Conservation (phyloP, 2,113 vertebrate species). For the Hypocryptadius cinnamomeus region DNA sequence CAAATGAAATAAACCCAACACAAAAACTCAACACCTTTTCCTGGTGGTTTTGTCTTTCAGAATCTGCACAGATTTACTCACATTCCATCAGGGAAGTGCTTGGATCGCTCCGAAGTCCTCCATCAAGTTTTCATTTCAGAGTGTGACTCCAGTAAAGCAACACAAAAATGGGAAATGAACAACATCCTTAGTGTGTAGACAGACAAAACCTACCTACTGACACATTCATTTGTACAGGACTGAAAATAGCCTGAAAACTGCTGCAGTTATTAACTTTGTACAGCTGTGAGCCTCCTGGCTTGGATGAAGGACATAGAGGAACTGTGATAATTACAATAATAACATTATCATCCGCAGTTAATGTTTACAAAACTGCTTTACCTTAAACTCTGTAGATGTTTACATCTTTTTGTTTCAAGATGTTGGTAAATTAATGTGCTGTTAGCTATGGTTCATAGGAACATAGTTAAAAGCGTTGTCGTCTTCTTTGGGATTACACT, state of each 20-base stretch:
- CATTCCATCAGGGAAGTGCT: conserved; percentile 83
- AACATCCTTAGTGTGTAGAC: conserved; percentile 89
- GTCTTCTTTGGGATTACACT: conserved; percentile 82
- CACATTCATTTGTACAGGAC: conserved; percentile 58
- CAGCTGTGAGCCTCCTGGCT: conserved; percentile 67
- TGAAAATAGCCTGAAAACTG: conserved; percentile 75
- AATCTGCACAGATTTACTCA: conserved; percentile 87
- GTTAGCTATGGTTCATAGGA: conserved; percentile 65
- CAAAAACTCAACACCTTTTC: not conserved
- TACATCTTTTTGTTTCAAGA: conserved; percentile 78
- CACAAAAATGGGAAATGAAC: conserved; percentile 98
- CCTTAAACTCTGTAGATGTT: conserved; percentile 85
- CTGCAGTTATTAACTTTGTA: conserved; percentile 72
- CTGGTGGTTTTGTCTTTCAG: conserved; percentile 68
- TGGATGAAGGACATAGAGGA: conserved; percentile 69
- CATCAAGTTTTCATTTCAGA: conserved; percentile 91
- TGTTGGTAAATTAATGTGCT: conserved; percentile 68
- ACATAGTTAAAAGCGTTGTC: conserved; percentile 64
- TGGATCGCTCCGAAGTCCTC: conserved; percentile 92
- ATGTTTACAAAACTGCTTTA: conserved; percentile 86
- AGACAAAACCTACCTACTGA: conserved; percentile 62
- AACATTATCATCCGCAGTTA: conserved; percentile 76
- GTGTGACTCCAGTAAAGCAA: conserved; percentile 86
- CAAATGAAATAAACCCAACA: not conserved
- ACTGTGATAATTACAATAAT: conserved; percentile 72